These are phyloP conservation scores for Anguilla megastoma DNA, from an alignment of 2,797 vertebrate species.

Conservation along the genomic window DNA sequence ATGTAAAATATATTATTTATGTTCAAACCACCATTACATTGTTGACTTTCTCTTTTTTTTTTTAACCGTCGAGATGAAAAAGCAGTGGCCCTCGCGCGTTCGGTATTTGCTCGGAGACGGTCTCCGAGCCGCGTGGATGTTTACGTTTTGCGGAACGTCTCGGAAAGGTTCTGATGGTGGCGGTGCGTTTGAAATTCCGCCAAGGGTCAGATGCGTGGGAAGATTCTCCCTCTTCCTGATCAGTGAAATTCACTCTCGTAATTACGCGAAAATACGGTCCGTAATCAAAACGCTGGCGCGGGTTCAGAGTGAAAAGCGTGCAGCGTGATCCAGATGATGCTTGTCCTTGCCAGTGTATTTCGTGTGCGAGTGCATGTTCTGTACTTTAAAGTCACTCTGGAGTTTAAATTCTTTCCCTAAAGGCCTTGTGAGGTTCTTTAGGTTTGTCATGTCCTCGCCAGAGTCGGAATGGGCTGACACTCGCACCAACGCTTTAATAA, in stretches of 20 bases:
- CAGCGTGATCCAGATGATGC: slow-evolving; percentile 20
- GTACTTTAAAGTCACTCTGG: not conserved
- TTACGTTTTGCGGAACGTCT: not conserved
- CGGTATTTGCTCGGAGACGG: not conserved
- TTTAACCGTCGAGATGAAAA: slow-evolving; percentile 24
- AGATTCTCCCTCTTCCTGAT: not conserved
- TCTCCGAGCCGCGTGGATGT: slow-evolving; percentile 21
- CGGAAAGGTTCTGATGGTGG: not conserved
- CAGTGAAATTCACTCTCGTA: slow-evolving; percentile 10
- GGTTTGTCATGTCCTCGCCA: not conserved
- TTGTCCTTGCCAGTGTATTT: not conserved
- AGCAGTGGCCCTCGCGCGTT: not conserved
- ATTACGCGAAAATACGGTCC: not conserved
- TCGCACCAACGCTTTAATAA: not conserved
- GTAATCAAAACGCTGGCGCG: slow-evolving; percentile 21
- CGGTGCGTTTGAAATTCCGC: not conserved
- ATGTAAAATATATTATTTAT: slow-evolving; percentile 36
- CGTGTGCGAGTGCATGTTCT: not conserved
- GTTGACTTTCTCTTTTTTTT: slow-evolving; percentile 24
- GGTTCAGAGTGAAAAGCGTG: slow-evolving; percentile 21
- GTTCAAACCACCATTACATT: slow-evolving; percentile 27
- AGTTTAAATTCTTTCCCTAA: not conserved
- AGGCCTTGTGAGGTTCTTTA: not conserved
- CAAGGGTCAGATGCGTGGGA: not conserved
- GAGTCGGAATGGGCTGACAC: not conserved